These are phyloP conservation scores for Ophiothrix spiculata DNA, from an alignment of 35 echinoderm and acorn worm genomes.

Conservation along the genomic window DNA sequence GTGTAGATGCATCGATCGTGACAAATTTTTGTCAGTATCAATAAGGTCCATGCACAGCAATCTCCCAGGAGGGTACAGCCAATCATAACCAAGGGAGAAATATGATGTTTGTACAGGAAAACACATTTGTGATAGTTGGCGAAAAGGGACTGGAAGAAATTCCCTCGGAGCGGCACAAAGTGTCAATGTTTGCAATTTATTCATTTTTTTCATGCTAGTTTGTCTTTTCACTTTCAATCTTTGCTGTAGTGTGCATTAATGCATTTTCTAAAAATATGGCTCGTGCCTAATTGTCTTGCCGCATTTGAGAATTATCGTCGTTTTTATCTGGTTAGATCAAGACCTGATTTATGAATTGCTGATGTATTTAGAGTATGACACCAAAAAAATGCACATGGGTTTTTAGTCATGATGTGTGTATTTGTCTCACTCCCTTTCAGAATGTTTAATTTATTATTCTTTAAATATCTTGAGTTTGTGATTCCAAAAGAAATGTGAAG, in stretches of 20 bases:
- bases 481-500: too few species aligned
- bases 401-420: too few species aligned
- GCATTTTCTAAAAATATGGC: neutral
- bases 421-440: too few species aligned
- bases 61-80: neutral
- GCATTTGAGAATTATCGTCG: conserved; percentile 2
- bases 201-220: neutral
- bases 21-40: conserved; percentile 7
- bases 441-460: too few species aligned
- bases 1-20: neutral
- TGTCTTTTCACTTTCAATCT: neutral
- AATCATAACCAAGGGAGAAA: neutral
- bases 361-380: neutral
- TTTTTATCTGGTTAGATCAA: conserved; percentile 4
- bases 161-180: neutral
- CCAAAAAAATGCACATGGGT: neutral
- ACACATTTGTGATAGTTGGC: conserved; percentile 12
- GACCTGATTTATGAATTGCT: neutral
- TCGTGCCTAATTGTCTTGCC: neutral
- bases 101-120: conserved; percentile 5
- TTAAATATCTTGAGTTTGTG: too few species aligned
- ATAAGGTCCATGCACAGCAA: neutral
- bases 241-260: too few species aligned
- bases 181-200: conserved; percentile 16
- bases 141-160: neutral